These are phyloP conservation scores for Apteryx owenii DNA, from an alignment of 2,113 vertebrate species.

Conservation along the genomic window DNA sequence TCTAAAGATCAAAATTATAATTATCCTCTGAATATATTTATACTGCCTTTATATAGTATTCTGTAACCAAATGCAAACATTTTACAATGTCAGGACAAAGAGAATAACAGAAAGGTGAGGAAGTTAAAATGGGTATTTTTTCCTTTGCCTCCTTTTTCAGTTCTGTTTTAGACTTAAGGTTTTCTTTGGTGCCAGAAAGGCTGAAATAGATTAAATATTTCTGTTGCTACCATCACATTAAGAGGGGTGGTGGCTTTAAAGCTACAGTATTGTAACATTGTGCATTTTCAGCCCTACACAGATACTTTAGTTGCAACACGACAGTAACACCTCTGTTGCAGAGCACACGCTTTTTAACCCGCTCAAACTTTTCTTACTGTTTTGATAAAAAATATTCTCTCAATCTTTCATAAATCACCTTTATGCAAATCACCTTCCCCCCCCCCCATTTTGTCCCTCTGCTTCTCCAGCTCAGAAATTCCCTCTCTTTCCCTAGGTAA, in stretches of 20 bases:
- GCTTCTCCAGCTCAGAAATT: neutral
- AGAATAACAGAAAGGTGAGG: neutral
- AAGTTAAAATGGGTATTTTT: neutral
- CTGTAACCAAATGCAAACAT: neutral
- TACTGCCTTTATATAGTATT: neutral
- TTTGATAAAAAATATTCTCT: neutral
- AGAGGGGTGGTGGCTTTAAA: neutral
- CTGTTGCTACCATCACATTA: neutral
- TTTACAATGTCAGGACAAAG: neutral
- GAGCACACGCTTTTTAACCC: neutral
- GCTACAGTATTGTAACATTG: neutral
- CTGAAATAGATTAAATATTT: neutral
- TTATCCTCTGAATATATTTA: neutral
- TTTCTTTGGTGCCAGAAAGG: neutral
- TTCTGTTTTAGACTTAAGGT: neutral
- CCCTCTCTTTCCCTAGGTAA: neutral
- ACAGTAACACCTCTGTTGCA: neutral
- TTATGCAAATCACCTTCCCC: neutral
- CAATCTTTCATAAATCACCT: neutral
- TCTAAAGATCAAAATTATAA: neutral
- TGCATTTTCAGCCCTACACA: neutral
- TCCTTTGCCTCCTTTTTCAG: neutral
- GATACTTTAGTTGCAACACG: neutral
- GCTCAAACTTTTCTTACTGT: fast-evolving
- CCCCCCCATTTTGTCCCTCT: neutral